These are phyloP conservation scores for Calephelis virginiensis DNA, from an alignment of 1,140 invertebrate species.

Conservation along the genomic window DNA sequence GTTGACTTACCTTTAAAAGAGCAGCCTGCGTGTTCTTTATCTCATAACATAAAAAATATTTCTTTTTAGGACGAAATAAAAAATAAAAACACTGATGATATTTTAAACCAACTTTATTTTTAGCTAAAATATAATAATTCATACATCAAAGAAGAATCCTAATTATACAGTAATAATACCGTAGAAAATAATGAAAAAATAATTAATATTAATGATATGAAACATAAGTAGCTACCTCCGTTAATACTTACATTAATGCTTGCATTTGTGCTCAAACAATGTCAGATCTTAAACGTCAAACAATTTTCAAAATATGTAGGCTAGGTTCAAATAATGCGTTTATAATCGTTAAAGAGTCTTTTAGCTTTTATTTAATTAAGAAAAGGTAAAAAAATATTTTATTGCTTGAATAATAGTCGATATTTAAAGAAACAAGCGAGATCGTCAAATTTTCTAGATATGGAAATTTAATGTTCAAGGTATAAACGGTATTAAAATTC, in stretches of 20 bases:
- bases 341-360: neutral
- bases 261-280: conserved; percentile 46
- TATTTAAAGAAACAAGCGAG: conserved; percentile 35
- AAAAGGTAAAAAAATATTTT: too few species aligned
- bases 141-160: conserved; percentile 75
- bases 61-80: too few species aligned
- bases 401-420: too few species aligned
- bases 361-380: too few species aligned
- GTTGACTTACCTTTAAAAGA: too few species aligned
- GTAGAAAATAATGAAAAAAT: conserved; percentile 53
- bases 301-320: conserved; percentile 36
- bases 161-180: conserved; percentile 71
- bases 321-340: neutral
- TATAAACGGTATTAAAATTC: too few species aligned
- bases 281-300: conserved; percentile 49
- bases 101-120: conserved; percentile 78
- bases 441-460: neutral
- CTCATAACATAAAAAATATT: too few species aligned
- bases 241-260: conserved; percentile 46
- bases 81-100: conserved; percentile 47
- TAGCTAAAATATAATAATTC: conserved; percentile 79
- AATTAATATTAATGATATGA: conserved; percentile 43
- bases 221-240: conserved; percentile 53
- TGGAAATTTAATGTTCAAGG: too few species aligned
- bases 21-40: too few species aligned